A percentile compares a stretch with the other conserved stretches of the same genome.
Conservation (phyloP, 2,888 invertebrate species). For the Schrankia costaestrigalis region DNA sequence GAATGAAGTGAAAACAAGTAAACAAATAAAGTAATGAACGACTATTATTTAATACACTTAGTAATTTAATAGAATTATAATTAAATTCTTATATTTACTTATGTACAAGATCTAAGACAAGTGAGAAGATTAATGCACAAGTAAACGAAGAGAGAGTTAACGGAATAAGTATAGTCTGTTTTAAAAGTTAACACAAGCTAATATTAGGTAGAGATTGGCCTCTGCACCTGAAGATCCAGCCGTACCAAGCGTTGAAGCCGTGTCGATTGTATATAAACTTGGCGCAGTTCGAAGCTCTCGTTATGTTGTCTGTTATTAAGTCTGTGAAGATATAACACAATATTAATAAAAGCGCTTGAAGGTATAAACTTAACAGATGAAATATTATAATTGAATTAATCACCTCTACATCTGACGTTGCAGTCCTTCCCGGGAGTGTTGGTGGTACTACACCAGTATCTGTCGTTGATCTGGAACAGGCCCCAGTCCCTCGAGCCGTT, state of each 20-base stretch:
- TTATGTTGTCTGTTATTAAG: constrained; percentile 52
- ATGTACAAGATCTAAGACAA: too few relatives aligned
- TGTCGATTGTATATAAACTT: constrained; percentile 54
- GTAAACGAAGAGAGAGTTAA: too few relatives aligned
- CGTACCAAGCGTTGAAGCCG: constrained; percentile 55
- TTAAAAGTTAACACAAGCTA: constrained; percentile 39
- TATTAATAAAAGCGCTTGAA: not conserved
- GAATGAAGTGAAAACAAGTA: too few relatives aligned
- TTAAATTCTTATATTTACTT: too few relatives aligned
- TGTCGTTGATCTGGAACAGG: constrained; percentile 69
- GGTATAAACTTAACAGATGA: not conserved
- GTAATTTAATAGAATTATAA: too few relatives aligned
- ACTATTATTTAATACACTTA: too few relatives aligned
- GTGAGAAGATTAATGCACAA: too few relatives aligned
- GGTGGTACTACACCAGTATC: constrained; percentile 59
- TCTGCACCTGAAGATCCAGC: constrained; percentile 51
- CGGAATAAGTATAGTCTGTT: too few relatives aligned
- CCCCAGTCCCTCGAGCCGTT: constrained; percentile 75
- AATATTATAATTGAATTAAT: too few relatives aligned
- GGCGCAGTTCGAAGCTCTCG: constrained; percentile 57
- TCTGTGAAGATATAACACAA: constrained; percentile 33
- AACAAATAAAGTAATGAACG: too few relatives aligned
- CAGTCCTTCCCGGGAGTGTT: constrained; percentile 53
- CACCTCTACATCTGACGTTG: constrained; percentile 50
- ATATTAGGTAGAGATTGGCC: constrained; percentile 46